These are phyloP conservation scores for Caenorhabditis macrosperma DNA, from an alignment of 2,888 invertebrate species.

Conservation along the genomic window DNA sequence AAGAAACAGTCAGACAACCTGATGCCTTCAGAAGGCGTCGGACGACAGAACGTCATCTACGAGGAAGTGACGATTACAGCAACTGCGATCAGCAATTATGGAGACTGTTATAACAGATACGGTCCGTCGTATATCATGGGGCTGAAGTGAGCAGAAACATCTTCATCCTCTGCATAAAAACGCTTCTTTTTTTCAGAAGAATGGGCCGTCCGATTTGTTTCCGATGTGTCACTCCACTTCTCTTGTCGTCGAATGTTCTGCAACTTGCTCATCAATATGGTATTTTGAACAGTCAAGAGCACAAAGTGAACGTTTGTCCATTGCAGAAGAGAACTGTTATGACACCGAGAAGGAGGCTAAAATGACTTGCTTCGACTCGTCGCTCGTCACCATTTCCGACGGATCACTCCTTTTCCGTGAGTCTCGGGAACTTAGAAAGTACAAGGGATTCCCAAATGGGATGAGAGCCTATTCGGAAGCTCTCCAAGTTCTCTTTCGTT, in stretches of 20 bases:
- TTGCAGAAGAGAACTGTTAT: conserved; percentile 71
- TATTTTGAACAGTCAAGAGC: conserved; percentile 9
- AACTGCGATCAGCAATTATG: conserved; percentile 70
- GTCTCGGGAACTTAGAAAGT: no score
- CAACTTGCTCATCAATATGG: conserved; percentile 73
- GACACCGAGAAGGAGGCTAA: conserved; percentile 65
- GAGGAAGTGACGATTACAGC: conserved; percentile 65
- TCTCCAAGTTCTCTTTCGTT: no score
- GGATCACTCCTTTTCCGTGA: conserved; percentile 70
- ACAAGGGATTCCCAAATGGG: no score
- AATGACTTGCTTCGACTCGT: conserved; percentile 69
- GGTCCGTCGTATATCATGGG: conserved; percentile 72
- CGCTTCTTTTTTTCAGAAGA: conserved; percentile 49
- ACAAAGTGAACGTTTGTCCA: not conserved
- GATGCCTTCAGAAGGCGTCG: conserved; percentile 27
- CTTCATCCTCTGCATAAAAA: not conserved
- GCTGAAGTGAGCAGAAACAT: conserved; percentile 64
- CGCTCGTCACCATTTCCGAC: conserved; percentile 61
- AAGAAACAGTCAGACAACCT: conserved; percentile 55
- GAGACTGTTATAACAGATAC: conserved; percentile 70
- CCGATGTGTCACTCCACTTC: conserved; percentile 71
- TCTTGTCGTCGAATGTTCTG: conserved; percentile 67
- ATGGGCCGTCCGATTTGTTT: conserved; percentile 72
- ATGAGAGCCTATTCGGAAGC: no score
- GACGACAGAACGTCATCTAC: conserved; percentile 51